Base-by-base conservation (phyloP, 2,888 invertebrate species). In the Perizoma flavofasciatum region DNA sequence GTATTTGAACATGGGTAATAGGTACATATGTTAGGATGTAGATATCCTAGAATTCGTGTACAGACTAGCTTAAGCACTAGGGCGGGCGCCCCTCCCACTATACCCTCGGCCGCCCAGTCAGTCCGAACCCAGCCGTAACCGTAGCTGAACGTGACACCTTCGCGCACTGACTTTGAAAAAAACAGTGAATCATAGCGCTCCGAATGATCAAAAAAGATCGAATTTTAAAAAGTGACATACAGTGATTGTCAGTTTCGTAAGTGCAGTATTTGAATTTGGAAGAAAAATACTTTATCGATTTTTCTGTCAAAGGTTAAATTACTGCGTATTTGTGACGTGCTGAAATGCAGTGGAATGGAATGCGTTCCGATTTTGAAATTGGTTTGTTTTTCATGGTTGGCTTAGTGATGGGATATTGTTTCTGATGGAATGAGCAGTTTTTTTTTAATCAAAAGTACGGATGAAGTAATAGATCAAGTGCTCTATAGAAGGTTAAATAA, bases 11-110 rank as follows among this genome's bases (percentile, higher is more conserved):
- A 44, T 11, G 45, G 39, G 37, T 44, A 32, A 34, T 40, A 8
- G 40, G 45, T 32, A n/a, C n/a, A n/a, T n/a, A 56, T 48, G 53
- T 45, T 50, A 49, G 39, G 45, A 59, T 48, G 55, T 60, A 61
- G 70, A 71, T 72, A 73, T 67, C 68, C 71, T 68, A 67, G 66
- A 61, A 61, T 63, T 69, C 68, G 68, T 68, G 61, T 70, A 66
- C 67, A 69, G 68, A 10, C 57, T 7, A 37, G 37, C 73, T 49
- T 74, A 73, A 72, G 73, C 70, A 72, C 69, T 72, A 72, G 78
- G 78, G 78, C 77, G 82, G 78, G 74, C 73, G 76, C 74, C 78
- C 74, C 78, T 51, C 74, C 71, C 66, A 68, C 50, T 41, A 50
- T 50, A n/a, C 69, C 52, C 50, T 22, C 61, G 54, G 49, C 68